Evolutionary conservation across 2,797 vertebrate species (phyloP).

Genomic region (Mergus octosetaceus): DNA sequence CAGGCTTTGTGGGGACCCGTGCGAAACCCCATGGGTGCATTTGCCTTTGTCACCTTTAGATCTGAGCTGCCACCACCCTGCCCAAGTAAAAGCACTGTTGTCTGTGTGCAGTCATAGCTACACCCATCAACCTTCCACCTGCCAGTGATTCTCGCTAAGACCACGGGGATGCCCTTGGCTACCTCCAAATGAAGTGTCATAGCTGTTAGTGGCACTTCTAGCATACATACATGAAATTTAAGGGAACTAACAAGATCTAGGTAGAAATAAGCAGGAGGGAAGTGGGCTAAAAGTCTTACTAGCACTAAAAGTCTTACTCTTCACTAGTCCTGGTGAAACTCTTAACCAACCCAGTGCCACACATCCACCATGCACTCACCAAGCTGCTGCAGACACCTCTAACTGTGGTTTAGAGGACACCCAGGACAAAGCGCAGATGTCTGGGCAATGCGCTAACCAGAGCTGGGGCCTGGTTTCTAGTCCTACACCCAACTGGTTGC

Average conservation of each 20-base stretch:
- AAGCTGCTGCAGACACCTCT: not conserved
- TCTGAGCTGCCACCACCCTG: not conserved
- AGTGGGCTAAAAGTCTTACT: not conserved
- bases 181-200: not conserved
- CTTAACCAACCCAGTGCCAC: not conserved
- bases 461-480: not conserved
- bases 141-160: fast-evolving
- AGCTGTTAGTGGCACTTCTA: not conserved
- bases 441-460: not conserved
- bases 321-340: not conserved
- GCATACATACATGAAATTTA: not conserved
- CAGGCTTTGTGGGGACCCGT: not conserved
- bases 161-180: fast-evolving
- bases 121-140: not conserved
- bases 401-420: fast-evolving
- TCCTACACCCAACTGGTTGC: not conserved
- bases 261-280: not conserved
- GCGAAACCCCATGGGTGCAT: not conserved
- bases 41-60: not conserved
- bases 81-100: not conserved
- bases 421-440: not conserved
- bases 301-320: not conserved
- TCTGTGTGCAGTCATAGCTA: not conserved
- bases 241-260: not conserved
- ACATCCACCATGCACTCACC: not conserved